Conservation (phyloP, 2,888 invertebrate genomes). For the Diaperis boleti region DNA sequence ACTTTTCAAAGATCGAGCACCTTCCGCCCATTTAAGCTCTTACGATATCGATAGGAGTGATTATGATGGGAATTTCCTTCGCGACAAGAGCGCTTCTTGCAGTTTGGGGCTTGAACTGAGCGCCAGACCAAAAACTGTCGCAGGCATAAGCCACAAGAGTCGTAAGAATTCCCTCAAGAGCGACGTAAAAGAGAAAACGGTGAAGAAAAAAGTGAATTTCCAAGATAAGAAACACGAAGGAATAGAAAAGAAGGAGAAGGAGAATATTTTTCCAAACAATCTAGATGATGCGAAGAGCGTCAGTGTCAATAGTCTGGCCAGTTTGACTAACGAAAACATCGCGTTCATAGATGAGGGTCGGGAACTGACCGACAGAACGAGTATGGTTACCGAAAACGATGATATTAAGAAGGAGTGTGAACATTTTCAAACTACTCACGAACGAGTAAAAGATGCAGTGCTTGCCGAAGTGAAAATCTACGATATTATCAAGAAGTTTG, state of each 20-base stretch:
- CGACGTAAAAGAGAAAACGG: constrained; percentile 57
- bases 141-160: constrained; percentile 52
- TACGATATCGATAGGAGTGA: constrained; percentile 61
- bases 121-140: constrained; percentile 75
- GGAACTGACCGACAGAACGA: constrained; percentile 64
- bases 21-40: constrained; percentile 64
- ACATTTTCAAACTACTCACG: constrained; percentile 1
- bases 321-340: constrained; percentile 62
- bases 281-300: constrained; percentile 62
- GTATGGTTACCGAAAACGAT: constrained; percentile 60
- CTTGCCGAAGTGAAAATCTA: constrained; percentile 63
- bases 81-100: constrained; percentile 84
- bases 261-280: constrained; percentile 45
- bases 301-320: constrained; percentile 63
- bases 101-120: constrained; percentile 80
- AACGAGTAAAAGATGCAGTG: constrained; percentile 53
- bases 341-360: constrained; percentile 64
- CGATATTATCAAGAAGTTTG: constrained; percentile 64
- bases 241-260: constrained; percentile 20
- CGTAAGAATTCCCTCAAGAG: constrained; percentile 54
- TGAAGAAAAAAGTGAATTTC: constrained; percentile 62
- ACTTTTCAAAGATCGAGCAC: constrained; percentile 64
- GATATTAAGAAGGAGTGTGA: constrained; percentile 10
- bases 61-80: constrained; percentile 70
- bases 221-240: constrained; percentile 58